These are phyloP conservation scores for Anguilla anguilla DNA, from an alignment of 2,797 vertebrate species.

Conservation along the genomic window DNA sequence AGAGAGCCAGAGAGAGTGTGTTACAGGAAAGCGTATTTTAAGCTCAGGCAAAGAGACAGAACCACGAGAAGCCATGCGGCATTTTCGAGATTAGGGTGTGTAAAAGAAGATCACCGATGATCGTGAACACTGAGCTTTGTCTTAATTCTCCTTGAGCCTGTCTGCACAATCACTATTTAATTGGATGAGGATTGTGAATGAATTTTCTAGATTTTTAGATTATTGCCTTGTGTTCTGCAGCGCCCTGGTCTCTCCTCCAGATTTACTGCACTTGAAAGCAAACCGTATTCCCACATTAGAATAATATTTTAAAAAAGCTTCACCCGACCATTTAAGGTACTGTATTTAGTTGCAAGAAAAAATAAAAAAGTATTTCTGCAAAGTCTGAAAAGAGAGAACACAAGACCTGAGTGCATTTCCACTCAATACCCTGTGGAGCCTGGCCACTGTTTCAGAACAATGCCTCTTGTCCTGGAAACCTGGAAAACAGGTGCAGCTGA, in stretches of 20 bases:
- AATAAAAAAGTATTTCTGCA: neutral
- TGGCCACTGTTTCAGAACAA: neutral
- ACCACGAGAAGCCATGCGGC: neutral
- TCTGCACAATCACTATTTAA: neutral
- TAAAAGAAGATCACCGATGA: neutral
- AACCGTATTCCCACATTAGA: neutral
- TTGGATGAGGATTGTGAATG: neutral
- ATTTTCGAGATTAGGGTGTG: neutral
- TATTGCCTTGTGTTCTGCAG: neutral
- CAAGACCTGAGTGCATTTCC: neutral
- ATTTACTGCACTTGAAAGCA: neutral
- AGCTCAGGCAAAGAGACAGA: neutral
- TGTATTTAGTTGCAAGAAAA: neutral
- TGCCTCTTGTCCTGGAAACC: neutral
- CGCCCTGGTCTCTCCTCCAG: neutral
- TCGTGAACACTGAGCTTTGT: conserved; percentile 5
- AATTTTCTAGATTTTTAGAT: neutral
- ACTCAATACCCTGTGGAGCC: neutral
- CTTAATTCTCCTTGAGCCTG: neutral
- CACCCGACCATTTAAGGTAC: neutral
- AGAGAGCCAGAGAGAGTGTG: neutral
- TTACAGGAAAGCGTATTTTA: neutral
- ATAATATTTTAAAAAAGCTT: neutral
- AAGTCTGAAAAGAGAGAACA: neutral
- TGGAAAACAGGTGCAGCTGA: neutral